These are phyloP conservation scores for Brachionus sp. DNA, from an alignment of 1,140 invertebrate species.

Conservation along the genomic window DNA sequence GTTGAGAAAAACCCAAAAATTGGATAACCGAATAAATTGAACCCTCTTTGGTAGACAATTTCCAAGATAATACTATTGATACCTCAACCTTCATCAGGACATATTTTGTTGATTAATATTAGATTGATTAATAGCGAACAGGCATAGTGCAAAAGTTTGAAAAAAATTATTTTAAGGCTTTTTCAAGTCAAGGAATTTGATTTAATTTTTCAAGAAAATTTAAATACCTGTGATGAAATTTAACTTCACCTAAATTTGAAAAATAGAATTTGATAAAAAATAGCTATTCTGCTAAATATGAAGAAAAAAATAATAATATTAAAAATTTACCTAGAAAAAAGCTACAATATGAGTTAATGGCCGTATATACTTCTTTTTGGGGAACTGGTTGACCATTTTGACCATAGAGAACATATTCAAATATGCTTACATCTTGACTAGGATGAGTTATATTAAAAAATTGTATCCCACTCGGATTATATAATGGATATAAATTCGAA, in stretches of 20 bases:
- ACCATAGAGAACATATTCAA: slow-evolving; percentile 26
- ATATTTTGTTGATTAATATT: too few species aligned
- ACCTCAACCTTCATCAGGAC: too few species aligned
- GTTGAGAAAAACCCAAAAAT: too few species aligned
- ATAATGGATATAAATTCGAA: neutral
- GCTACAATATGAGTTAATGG: neutral
- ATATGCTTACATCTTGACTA: neutral
- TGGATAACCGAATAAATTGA: too few species aligned
- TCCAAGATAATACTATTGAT: too few species aligned
- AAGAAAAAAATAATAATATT: neutral
- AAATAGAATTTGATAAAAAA: neutral
- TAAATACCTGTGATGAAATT: too few species aligned
- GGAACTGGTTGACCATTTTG: neutral
- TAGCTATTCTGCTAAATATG: neutral
- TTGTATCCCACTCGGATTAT: neutral
- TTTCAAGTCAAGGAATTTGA: too few species aligned
- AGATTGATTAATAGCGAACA: too few species aligned
- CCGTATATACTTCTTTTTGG: neutral
- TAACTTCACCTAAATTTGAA: neutral
- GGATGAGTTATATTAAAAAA: slow-evolving; percentile 20
- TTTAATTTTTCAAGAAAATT: too few species aligned
- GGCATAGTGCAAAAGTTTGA: too few species aligned
- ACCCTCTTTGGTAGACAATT: too few species aligned
- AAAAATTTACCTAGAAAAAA: neutral
- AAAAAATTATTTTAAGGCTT: too few species aligned